Percentiles rank a stretch among this genome's conserved stretches.
Conservation (phyloP, 2,797 vertebrate genomes). For the Mustela erminea region DNA sequence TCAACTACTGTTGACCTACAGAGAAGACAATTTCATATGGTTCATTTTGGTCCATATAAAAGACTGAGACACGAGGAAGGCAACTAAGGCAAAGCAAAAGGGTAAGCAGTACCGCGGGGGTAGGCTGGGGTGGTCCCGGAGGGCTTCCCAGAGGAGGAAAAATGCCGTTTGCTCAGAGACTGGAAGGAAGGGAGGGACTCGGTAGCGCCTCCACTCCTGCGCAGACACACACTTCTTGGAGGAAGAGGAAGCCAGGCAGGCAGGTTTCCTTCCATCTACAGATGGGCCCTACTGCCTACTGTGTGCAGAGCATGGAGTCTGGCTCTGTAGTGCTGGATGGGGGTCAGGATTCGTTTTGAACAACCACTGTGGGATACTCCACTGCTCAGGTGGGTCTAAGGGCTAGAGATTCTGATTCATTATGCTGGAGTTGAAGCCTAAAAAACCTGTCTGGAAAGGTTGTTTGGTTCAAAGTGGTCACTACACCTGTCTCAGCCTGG, state of each 20-base stretch:
- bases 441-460: neutral
- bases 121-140: neutral
- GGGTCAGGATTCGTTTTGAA: neutral
- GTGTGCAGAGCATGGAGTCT: neutral
- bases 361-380: accelerated
- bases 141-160: neutral
- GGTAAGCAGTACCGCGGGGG: accelerated
- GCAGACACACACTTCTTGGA: accelerated
- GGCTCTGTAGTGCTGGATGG: neutral
- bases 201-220: accelerated
- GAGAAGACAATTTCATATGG: neutral
- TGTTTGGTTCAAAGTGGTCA: neutral
- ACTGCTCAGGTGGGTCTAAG: neutral
- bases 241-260: too few relatives aligned
- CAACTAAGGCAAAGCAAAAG: neutral
- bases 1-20: neutral
- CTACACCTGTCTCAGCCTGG: neutral
- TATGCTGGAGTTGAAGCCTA: neutral
- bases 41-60: neutral
- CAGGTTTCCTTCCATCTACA: neutral
- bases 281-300: accelerated
- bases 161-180: neutral
- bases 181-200: neutral
- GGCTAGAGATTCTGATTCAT: neutral
- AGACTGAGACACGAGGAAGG: neutral